A percentile compares a stretch with the other conserved stretches of the same genome.
These are phyloP conservation scores for Selenia dentaria DNA, from an alignment of 2,888 invertebrate species.

Conservation along the genomic window DNA sequence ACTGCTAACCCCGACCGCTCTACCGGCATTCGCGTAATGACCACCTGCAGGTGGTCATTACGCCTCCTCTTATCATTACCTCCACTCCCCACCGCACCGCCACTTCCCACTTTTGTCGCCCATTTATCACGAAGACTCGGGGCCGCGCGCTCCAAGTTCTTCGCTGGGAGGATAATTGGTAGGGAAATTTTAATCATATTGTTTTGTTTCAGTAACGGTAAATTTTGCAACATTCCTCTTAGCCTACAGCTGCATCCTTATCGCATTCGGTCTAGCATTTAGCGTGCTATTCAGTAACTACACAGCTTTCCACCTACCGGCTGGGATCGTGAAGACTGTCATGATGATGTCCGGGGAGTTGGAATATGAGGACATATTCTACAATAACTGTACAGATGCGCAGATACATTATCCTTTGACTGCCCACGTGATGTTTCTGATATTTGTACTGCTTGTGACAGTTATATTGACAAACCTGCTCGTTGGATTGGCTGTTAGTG, in stretches of 20 bases:
- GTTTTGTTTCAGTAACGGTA: slow-evolving; percentile 86
- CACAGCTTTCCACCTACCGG: slow-evolving; percentile 88
- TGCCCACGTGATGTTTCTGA: slow-evolving; percentile 89
- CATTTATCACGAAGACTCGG: no score
- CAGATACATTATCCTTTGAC: slow-evolving; percentile 88
- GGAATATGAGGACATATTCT: slow-evolving; percentile 94
- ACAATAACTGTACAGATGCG: slow-evolving; percentile 75
- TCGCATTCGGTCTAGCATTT: slow-evolving; percentile 92
- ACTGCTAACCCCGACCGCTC: no score
- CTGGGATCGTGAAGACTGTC: slow-evolving; percentile 89
- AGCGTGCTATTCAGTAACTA: slow-evolving; percentile 92
- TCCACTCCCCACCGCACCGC: no score
- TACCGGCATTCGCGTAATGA: no score
- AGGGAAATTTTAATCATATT: background rate
- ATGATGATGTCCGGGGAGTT: slow-evolving; percentile 96
- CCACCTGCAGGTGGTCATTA: no score
- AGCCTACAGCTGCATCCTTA: slow-evolving; percentile 91
- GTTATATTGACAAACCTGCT: slow-evolving; percentile 93
- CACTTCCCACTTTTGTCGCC: no score
- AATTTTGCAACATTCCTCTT: slow-evolving; percentile 93
- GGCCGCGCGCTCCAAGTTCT: no score
- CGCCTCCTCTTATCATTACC: no score
- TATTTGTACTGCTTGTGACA: slow-evolving; percentile 91
- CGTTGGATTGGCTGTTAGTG: slow-evolving; percentile 94
- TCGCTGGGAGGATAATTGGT: no score